Evolutionary conservation across 64 coral and sea anemone species (phyloP).

Genomic region (Stichodactyla helianthus): DNA sequence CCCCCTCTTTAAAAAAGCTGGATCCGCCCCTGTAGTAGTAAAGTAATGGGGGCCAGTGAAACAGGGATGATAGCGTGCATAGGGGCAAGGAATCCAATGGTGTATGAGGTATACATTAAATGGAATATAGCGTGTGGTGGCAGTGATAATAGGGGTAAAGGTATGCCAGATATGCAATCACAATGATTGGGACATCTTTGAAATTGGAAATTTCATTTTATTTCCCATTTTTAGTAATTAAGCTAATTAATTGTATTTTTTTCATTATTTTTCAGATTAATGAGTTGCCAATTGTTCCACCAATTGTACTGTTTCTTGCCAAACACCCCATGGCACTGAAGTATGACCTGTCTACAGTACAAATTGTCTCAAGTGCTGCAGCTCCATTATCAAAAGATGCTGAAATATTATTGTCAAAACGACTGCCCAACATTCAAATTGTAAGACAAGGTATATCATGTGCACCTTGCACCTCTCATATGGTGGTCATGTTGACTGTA

Average conservation of each 20-base stretch:
- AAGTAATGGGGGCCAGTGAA: background rate
- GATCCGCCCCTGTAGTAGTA: too few species aligned
- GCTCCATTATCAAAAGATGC: conserved; percentile 42
- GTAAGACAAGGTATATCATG: conserved; percentile 36
- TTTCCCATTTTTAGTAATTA: background rate
- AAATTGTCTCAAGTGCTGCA: conserved; percentile 26
- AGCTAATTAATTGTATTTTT: background rate
- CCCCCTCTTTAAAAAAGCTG: too few species aligned
- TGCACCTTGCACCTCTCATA: background rate
- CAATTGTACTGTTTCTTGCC: conserved; percentile 48
- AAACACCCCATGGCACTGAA: conserved; percentile 54
- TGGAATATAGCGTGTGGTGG: too few species aligned
- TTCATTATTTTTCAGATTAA: conserved; percentile 33
- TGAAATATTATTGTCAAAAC: conserved; percentile 5
- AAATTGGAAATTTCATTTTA: background rate
- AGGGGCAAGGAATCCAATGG: too few species aligned
- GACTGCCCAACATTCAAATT: conserved; percentile 2
- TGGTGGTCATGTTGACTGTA: background rate
- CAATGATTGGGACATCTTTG: too few species aligned
- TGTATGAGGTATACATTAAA: too few species aligned
- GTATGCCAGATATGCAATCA: too few species aligned
- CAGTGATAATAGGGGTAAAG: too few species aligned
- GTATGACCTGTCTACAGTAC: conserved; percentile 28
- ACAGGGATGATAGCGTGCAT: background rate
- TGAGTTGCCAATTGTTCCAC: conserved; percentile 8